These are phyloP conservation scores for Pristionchus exspectatus DNA, from an alignment of 2,888 invertebrate species.

Conservation along the genomic window DNA sequence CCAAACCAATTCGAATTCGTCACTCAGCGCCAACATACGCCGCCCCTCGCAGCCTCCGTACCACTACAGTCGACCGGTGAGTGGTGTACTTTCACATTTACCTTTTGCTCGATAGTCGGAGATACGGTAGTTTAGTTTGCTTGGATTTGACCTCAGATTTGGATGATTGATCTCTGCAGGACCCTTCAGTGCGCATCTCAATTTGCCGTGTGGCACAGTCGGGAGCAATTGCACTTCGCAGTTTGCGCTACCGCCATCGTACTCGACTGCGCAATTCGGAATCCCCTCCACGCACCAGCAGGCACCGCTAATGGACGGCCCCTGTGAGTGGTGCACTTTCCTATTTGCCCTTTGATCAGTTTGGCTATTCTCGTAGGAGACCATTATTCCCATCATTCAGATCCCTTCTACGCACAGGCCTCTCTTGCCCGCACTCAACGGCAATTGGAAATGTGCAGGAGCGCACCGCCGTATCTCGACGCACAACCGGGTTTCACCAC, in stretches of 20 bases:
- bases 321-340: constrained; percentile 21
- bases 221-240: too few species aligned
- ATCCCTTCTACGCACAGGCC: background rate
- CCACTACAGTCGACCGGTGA: background rate
- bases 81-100: background rate
- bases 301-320: too few species aligned
- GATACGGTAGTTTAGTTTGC: too few species aligned
- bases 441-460: background rate
- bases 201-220: too few species aligned
- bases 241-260: too few species aligned
- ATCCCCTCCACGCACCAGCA: too few species aligned
- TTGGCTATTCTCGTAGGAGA: too few species aligned
- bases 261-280: too few species aligned
- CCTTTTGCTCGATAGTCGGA: too few species aligned
- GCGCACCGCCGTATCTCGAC: background rate
- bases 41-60: background rate
- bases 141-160: too few species aligned
- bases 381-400: background rate
- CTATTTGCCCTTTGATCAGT: background rate
- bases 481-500: background rate
- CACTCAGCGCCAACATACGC: background rate
- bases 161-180: too few species aligned
- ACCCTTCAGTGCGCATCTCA: too few species aligned
- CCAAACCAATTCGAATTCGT: background rate
- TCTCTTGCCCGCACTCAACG: background rate